Base-by-base conservation (phyloP, 2,113 vertebrate genomes). In the Pelusios castaneus region DNA sequence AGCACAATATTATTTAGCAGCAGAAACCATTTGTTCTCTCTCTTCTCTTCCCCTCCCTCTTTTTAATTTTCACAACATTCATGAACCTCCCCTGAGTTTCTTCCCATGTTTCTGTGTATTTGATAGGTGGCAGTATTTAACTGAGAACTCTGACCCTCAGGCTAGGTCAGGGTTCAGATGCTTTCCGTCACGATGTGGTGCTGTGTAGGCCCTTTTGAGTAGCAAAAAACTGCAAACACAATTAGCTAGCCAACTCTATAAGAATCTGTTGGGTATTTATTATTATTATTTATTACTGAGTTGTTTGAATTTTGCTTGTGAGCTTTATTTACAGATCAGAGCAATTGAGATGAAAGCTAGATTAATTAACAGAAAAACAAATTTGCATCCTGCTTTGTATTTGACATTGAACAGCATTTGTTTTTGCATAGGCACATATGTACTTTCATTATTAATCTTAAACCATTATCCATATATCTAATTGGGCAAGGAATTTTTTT, bases 171-270 rank as follows among this genome's bases (percentile, higher is more conserved):
- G 96, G 95, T 96, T 94, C 96, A 94, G 88, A 95, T 98, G 94
- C 93, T 98, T 98, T 97, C 91, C 97, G 98, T 98, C 97, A 98
- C 47, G 47, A 47, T 97, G 96, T 96, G 93, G 96, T 91, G 90
- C 94, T 97, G 94, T 97, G 97, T 7, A n/a, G 25, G 51, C 80
- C 80, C 25, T 97, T 96, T 97, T 95, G 92, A 97, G 93, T 97
- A 97, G 97, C 95, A 94, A 84, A 98, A 98, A 98, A 97, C 90
- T 92, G 94, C 52, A 86, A 96, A 95, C 82, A 49, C 82, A 95
- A 97, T 98, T 91, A 95, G 82, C 97, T 97, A 98, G 97, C 92
- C 87, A 94, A 86, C 81, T 95, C 84, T 94, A 89, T 92, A 91
- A 98, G 92, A 79, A 92, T 82, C 85, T 2, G 0, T 8, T 56